These are phyloP conservation scores for Ceyx cyanopectus DNA, from an alignment of 2,113 vertebrate genomes.

Conservation along the genomic window DNA sequence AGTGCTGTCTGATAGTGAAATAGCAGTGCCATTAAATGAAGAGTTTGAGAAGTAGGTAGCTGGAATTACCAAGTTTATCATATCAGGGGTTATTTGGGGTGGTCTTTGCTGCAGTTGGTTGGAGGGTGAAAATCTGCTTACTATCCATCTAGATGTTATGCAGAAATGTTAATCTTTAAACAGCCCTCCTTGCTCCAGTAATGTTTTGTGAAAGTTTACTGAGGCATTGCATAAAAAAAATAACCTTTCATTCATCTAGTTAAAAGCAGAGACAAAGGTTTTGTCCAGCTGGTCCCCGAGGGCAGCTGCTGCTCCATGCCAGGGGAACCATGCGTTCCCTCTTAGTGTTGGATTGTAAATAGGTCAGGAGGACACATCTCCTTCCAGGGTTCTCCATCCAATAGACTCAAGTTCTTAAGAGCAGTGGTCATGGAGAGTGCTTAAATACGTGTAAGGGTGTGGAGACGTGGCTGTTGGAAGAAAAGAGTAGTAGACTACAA, in stretches of 20 bases:
- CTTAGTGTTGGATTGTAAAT: not conserved
- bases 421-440: not conserved
- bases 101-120: not conserved
- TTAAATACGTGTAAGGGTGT: not conserved
- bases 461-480: not conserved
- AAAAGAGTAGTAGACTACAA: not conserved
- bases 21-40: not conserved
- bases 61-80: not conserved
- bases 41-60: not conserved
- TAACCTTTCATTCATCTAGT: not conserved
- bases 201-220: not conserved
- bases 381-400: not conserved
- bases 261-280: not conserved
- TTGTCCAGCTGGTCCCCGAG: accelerated
- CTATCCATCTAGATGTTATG: not conserved
- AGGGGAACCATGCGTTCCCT: accelerated
- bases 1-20: not conserved
- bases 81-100: not conserved
- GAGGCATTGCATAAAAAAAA: not conserved
- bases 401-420: not conserved
- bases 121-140: not conserved
- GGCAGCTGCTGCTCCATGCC: accelerated
- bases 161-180: not conserved
- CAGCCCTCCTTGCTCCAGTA: not conserved
- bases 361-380: not conserved